A percentile compares a stretch with the other conserved stretches of the same genome.
Conservation (phyloP, 2,888 invertebrate species). For the Trachelus stipa region DNA sequence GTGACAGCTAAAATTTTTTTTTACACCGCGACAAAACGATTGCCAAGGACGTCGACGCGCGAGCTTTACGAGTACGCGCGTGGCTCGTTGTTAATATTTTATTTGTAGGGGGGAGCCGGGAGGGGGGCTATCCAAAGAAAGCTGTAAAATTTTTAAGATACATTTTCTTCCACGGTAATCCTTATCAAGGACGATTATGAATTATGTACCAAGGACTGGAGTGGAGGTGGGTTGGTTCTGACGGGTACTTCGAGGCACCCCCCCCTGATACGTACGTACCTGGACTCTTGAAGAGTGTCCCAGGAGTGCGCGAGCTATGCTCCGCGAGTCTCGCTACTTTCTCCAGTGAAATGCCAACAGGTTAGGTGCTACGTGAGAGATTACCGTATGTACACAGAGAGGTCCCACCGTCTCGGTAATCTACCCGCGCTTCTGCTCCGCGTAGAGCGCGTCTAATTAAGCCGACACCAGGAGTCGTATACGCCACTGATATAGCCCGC, state of each 20-base stretch:
- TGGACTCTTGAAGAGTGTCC: background rate
- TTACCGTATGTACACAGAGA: slow-evolving; percentile 32
- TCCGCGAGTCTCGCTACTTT: slow-evolving; percentile 53
- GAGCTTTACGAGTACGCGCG: background rate
- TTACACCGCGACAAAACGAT: background rate
- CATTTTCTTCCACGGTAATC: background rate
- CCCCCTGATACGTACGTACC: background rate
- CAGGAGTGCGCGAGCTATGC: background rate
- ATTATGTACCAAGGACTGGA: background rate
- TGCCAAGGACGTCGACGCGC: background rate
- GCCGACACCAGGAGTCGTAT: background rate
- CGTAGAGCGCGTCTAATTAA: background rate
- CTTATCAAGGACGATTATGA: background rate
- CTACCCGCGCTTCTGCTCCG: background rate
- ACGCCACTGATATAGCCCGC: background rate
- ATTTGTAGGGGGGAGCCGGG: background rate
- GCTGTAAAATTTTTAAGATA: background rate
- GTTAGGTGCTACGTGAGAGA: slow-evolving; percentile 52
- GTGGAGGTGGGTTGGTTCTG: background rate
- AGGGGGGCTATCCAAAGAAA: background rate
- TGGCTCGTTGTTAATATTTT: background rate
- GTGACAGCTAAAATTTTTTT: background rate
- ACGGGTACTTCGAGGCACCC: background rate
- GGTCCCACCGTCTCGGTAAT: background rate
- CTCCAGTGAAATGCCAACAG: slow-evolving; percentile 62